These are phyloP conservation scores for Colaptes auratus DNA, from an alignment of 2,113 vertebrate species.

Conservation along the genomic window DNA sequence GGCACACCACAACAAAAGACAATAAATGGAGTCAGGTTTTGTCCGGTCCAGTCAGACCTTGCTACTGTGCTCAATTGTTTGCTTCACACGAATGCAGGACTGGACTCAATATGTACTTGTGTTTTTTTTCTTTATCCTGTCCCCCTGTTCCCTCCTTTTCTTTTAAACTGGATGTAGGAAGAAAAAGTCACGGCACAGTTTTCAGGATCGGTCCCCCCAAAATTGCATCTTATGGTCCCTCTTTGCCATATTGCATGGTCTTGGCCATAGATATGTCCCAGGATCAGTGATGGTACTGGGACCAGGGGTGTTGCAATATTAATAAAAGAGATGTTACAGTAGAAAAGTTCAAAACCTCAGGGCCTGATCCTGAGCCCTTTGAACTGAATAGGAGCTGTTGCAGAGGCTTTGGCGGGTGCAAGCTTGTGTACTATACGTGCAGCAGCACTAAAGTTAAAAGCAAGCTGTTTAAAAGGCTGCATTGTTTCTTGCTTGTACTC, in stretches of 20 bases:
- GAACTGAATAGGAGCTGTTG: not conserved
- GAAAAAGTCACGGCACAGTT: not conserved
- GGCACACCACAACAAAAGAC: conserved; percentile 43
- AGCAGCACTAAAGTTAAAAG: conserved; percentile 30
- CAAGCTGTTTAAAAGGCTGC: conserved; percentile 12
- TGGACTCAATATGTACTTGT: not conserved
- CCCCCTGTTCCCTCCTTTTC: not conserved
- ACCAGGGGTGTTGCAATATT: not conserved
- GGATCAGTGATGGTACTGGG: not conserved
- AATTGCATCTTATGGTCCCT: not conserved
- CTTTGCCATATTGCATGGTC: conserved; percentile 35
- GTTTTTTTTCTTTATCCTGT: not conserved
- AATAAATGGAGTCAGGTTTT: conserved; percentile 45
- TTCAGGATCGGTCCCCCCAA: not conserved
- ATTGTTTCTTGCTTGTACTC: conserved; percentile 59
- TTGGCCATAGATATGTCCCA: conserved; percentile 34
- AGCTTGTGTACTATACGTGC: conserved; percentile 18
- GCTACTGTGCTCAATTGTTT: conserved; percentile 17
- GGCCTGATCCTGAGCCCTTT: not conserved
- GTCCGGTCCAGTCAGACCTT: conserved; percentile 10
- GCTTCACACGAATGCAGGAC: not conserved
- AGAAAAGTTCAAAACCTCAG: conserved; percentile 15
- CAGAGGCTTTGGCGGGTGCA: not conserved
- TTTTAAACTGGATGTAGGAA: not conserved
- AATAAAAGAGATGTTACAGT: conserved; percentile 5